Evolutionary conservation across 1,140 invertebrate species (phyloP), one percentile per base, ranked within the genome.

Genomic region (Drosophila arawakana): DNA sequence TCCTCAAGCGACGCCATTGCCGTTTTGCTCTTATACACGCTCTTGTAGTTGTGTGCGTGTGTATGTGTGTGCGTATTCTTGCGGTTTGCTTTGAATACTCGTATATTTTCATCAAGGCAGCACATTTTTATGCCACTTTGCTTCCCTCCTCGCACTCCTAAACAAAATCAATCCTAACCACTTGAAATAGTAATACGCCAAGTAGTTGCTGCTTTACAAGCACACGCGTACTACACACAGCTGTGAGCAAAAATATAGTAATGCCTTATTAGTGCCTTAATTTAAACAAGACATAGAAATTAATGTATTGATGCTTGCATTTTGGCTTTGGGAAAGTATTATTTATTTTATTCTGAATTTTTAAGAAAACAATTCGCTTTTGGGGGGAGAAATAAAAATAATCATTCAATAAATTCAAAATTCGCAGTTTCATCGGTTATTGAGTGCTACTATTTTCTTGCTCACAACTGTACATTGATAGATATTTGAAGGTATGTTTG

Each of bases 151-250:
- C 37, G 2, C 21, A 13, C 30, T 30, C 7, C 35, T 55, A 54
- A 44, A 59, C 35, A 54, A 61, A 74, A 58, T 57, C 66, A 70
- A 74, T 62, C 37, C 58, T 58, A 58, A 74, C 72, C 72, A 62
- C 72, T 74, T 50, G 66, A 74, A 70, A 60, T 62, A 57, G 21
- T 57, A 65, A 46, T 71, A 47, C 43, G 57, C 41, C 50, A 57
- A 58, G 54, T 67, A 67, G 43, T 47, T 54, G 21, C 18, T 47
- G 15, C 46, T 60, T 43, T 43, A 35, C 57, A 68, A 44, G 68
- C 50, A 71, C 41, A 71, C 39, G 43, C 50, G 25, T 11, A 5
- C 25, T 25, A 25, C 25, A 30, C 6, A 30, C 25, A 30, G 4
- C 6, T 30, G 25, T 30, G 25, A 30, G 25, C 25, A 30, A 30